phyloP scores from a whole-genome alignment of 2,797 vertebrate species.

The Valencia hispanica region DNA sequence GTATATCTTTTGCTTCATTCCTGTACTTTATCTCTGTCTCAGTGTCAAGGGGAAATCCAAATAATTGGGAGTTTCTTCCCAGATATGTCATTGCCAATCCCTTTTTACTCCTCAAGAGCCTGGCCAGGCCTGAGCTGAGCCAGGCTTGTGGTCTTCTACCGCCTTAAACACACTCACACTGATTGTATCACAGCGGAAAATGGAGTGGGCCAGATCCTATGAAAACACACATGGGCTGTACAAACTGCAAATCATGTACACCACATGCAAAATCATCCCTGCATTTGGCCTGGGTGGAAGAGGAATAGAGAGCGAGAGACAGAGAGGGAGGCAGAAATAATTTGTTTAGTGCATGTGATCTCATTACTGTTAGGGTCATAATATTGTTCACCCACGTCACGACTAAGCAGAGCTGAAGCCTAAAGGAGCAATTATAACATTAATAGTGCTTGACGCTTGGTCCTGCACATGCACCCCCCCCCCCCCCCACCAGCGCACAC shows the following conservation, averaged over 20 bases:
- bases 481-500: not conserved
- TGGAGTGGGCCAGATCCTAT: conserved; percentile 25
- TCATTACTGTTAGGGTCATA: conserved; percentile 62
- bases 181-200: conserved; percentile 67
- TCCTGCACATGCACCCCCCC: conserved; percentile 9
- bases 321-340: conserved; percentile 46
- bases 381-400: conserved; percentile 63
- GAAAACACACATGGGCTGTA: conserved; percentile 43
- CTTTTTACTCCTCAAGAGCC: conserved; percentile 70
- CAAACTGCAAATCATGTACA: conserved; percentile 55
- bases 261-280: conserved; percentile 41
- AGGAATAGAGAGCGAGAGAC: conserved; percentile 34
- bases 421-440: conserved; percentile 54
- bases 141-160: conserved; percentile 47
- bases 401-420: conserved; percentile 40
- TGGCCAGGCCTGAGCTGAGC: conserved; percentile 63
- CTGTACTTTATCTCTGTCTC: not conserved
- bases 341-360: conserved; percentile 72
- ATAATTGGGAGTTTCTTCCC: conserved; percentile 52
- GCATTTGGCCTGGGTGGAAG: conserved; percentile 36
- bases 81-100: conserved; percentile 75
- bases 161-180: conserved; percentile 54
- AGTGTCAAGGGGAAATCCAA: conserved; percentile 30
- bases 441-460: conserved; percentile 52
- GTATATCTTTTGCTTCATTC: not conserved